phyloP scores from a whole-genome alignment of 1,140 invertebrate species.

The Drosophila punjabiensis region DNA sequence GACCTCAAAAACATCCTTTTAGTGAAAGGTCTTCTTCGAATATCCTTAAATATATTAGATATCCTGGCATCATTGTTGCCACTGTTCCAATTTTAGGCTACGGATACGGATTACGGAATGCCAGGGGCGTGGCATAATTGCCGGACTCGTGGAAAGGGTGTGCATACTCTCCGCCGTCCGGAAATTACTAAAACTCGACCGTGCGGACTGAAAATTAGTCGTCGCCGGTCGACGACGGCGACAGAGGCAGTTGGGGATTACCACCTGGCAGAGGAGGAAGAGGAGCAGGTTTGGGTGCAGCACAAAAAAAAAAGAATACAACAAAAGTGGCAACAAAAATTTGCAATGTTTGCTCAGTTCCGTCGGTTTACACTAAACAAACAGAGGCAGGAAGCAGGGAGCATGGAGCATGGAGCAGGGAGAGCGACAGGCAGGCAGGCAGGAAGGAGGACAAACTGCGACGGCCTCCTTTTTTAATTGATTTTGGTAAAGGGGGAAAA shows the following conservation, averaged over 20 bases:
- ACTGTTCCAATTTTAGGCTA: conserved; percentile 3
- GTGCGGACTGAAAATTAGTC: conserved; percentile 57
- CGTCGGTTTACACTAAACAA: conserved; percentile 44
- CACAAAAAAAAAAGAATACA: conserved; percentile 2
- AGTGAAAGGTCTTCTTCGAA: not conserved
- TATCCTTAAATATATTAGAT: not conserved
- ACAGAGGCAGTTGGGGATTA: conserved; percentile 39
- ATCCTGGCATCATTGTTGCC: not conserved
- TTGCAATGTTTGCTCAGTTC: conserved; percentile 54
- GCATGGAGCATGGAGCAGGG: too few relatives aligned
- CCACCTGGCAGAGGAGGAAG: conserved; percentile 24
- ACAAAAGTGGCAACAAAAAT: conserved; percentile 27
- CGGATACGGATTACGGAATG: conserved; percentile 8
- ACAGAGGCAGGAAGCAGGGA: conserved; percentile 25
- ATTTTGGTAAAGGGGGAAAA: conserved; percentile 8
- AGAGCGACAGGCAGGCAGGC: not conserved
- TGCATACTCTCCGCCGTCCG: conserved; percentile 26
- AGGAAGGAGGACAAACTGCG: conserved; percentile 13
- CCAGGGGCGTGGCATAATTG: conserved; percentile 59
- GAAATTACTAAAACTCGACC: conserved; percentile 69
- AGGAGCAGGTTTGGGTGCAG: conserved; percentile 6
- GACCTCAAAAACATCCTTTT: not conserved
- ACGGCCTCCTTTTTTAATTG: conserved; percentile 33
- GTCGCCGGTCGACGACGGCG: not conserved
- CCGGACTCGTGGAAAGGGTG: conserved; percentile 28